These are phyloP conservation scores for Paracanthobrama guichenoti DNA, from an alignment of 2,113 vertebrate species.

Conservation along the genomic window DNA sequence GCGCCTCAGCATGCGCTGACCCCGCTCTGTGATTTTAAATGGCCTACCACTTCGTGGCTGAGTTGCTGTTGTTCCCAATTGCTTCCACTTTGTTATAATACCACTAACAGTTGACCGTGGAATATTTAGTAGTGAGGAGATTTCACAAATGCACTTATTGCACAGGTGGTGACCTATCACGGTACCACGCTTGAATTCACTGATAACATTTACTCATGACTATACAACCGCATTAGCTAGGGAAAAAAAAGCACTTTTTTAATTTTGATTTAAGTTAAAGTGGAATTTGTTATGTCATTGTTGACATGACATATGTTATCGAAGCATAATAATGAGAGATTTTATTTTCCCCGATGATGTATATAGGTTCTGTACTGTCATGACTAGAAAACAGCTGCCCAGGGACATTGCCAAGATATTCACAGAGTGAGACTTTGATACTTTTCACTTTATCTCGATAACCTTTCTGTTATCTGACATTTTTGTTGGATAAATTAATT, in stretches of 20 bases:
- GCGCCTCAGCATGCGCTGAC: too few species aligned
- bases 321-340: background rate
- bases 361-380: background rate
- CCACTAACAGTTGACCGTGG: too few species aligned
- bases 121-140: too few species aligned
- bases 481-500: background rate
- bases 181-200: too few species aligned
- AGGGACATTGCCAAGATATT: background rate
- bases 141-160: too few species aligned
- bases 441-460: background rate
- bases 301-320: background rate
- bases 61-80: too few species aligned
- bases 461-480: background rate
- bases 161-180: too few species aligned
- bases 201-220: background rate
- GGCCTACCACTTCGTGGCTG: too few species aligned
- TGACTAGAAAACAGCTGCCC: background rate
- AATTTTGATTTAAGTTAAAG: background rate
- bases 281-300: background rate
- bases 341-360: background rate
- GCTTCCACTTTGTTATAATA: too few species aligned
- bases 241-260: too few species aligned
- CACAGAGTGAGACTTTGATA: background rate
- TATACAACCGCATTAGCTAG: background rate
- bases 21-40: too few species aligned